Evolutionary conservation across 2,888 invertebrate species (phyloP).

Genomic region (Cheilosia pagana): DNA sequence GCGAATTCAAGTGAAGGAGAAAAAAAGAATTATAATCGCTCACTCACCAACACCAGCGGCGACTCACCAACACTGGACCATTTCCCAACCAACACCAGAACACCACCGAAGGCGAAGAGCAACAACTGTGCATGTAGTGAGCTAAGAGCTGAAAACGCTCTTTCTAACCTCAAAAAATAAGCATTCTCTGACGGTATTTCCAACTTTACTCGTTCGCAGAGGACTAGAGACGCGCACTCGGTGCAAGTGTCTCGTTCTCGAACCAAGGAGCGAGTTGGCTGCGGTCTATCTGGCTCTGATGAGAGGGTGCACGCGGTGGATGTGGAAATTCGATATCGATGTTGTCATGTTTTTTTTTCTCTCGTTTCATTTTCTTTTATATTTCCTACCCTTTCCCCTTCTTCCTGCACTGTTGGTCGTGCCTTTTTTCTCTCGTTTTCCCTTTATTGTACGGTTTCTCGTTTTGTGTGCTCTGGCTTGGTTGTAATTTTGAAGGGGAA

Average conservation of each 20-base stretch:
- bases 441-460: background rate
- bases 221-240: slow-evolving; percentile 29
- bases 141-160: slow-evolving; percentile 41
- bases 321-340: slow-evolving; percentile 54
- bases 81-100: slow-evolving; percentile 7
- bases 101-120: background rate
- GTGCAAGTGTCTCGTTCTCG: slow-evolving; percentile 41
- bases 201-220: slow-evolving; percentile 30
- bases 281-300: slow-evolving; percentile 24
- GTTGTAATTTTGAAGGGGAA: slow-evolving; percentile 1
- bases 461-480: background rate
- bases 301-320: slow-evolving; percentile 49
- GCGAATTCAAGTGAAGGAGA: slow-evolving; percentile 39
- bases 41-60: slow-evolving; percentile 28
- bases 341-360: slow-evolving; percentile 35
- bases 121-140: background rate
- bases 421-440: background rate
- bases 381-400: background rate
- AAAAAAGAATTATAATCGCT: slow-evolving; percentile 16
- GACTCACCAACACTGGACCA: slow-evolving; percentile 5
- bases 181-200: slow-evolving; percentile 35
- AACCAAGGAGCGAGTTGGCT: slow-evolving; percentile 7
- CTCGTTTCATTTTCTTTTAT: background rate
- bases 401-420: background rate
- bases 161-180: slow-evolving; percentile 26